Percentiles rank a stretch among this genome's conserved stretches.
Evolutionary conservation across 1,140 invertebrate species (phyloP).

Genomic region (Diuraphis noxia): DNA sequence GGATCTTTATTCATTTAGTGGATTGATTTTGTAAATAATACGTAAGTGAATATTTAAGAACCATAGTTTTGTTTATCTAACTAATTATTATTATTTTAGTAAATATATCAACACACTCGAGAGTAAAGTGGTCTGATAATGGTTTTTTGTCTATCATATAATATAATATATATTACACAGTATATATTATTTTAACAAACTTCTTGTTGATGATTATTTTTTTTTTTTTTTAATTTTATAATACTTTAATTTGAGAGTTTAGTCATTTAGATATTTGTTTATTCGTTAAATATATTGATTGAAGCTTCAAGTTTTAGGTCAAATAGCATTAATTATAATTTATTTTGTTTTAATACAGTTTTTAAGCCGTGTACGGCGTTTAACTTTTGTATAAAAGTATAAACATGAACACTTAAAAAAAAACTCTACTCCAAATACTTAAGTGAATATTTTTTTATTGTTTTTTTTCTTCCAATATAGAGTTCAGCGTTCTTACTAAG

Average conservation of each 20-base stretch:
- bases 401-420: slow-evolving; percentile 43
- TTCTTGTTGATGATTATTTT: neutral
- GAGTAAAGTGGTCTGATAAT: neutral
- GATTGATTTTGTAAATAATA: neutral
- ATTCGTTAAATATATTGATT: neutral
- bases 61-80: neutral
- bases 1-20: neutral
- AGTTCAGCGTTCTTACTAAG: neutral
- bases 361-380: neutral
- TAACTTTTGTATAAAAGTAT: neutral
- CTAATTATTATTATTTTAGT: neutral
- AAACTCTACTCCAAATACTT: neutral
- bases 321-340: neutral
- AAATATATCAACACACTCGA: neutral
- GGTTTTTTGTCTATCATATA: neutral
- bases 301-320: neutral
- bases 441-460: neutral
- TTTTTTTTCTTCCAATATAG: neutral
- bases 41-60: neutral
- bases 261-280: neutral
- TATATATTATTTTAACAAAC: neutral
- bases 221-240: neutral
- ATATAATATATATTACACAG: neutral
- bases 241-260: too few relatives aligned
- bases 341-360: neutral